These are phyloP conservation scores for Eupithecia centaureata DNA, from an alignment of 2,888 invertebrate species.

Conservation along the genomic window DNA sequence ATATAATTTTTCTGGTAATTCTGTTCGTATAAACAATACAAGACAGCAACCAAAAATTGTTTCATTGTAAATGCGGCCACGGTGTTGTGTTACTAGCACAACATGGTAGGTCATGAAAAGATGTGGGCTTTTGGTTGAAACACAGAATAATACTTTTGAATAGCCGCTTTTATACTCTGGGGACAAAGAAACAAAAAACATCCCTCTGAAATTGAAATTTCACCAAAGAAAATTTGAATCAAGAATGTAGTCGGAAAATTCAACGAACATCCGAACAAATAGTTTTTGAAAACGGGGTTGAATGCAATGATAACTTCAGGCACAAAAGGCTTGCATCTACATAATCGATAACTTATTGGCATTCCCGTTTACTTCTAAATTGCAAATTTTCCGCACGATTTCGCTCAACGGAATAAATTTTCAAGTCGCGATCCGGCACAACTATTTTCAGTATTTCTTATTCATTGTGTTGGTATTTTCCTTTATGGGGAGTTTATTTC, in stretches of 20 bases:
- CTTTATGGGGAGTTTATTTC: slow-evolving; percentile 37
- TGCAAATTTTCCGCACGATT: slow-evolving; percentile 84
- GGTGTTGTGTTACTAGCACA: slow-evolving; percentile 74
- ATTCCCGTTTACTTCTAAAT: slow-evolving; percentile 83
- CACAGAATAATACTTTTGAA: slow-evolving; percentile 17
- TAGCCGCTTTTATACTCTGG: background rate
- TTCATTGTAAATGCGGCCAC: slow-evolving; percentile 6
- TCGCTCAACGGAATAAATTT: slow-evolving; percentile 78
- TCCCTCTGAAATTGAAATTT: background rate
- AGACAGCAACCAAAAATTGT: too few relatives aligned
- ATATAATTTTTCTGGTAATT: too few relatives aligned
- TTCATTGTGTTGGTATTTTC: slow-evolving; percentile 58
- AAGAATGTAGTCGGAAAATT: slow-evolving; percentile 50
- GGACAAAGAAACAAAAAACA: background rate
- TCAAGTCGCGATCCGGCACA: slow-evolving; percentile 71
- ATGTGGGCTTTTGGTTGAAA: slow-evolving; percentile 61
- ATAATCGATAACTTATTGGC: slow-evolving; percentile 83
- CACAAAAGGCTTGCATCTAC: slow-evolving; percentile 80
- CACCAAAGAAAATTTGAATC: slow-evolving; percentile 10
- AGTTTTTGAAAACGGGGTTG: slow-evolving; percentile 67
- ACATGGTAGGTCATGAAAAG: slow-evolving; percentile 76
- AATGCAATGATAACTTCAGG: slow-evolving; percentile 78
- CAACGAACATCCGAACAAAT: slow-evolving; percentile 73
- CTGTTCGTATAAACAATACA: too few relatives aligned
- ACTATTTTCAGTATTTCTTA: slow-evolving; percentile 69